Evolutionary conservation across 2,797 vertebrate species (phyloP), one percentile per base, ranked within the genome.

Genomic region (Cirrhinus mrigala): DNA sequence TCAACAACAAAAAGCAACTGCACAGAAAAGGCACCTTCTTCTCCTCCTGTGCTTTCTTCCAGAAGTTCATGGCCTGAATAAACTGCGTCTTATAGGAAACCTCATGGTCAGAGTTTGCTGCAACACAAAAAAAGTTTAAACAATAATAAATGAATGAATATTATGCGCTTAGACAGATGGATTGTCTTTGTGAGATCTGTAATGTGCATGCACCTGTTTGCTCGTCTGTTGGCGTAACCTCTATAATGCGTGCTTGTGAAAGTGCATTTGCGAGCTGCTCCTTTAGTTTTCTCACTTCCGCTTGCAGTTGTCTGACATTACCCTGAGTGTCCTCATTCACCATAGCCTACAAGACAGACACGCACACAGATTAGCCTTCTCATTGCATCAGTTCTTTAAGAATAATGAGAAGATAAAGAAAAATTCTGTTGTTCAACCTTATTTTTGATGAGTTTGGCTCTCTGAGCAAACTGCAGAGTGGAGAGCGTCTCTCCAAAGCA

Each of bases 371-470:
- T 11, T n/a, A 86, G 4, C 20, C n/a, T 37, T 22, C 18, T 14
- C 20, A 22, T 3, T 11, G n/a, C n/a, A 62, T 11, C 20, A 22
- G 22, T 37, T 24, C 29, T 24, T 78, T 7, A 48, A 60, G 6
- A 50, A 29, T 3, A 7, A 22, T 4, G 4, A 66, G 14, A 79
- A 24, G n/a, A 79, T 24, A 22, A 11, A 4, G 37, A 46, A 73
- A 4, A 0, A 46, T 5, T 48, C n/a, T 40, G 24, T 18, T 22
- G 22, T 18, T 64, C 9, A 40, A 98, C 98, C 97, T 98, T 99
- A 89, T 99, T 99, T 93, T 99, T 99, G 92, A 99, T 99, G 88
- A 99, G 56, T 85, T 99, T 99, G 64, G 98, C 98, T 92, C 98
- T 96, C 90, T 99, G 98, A 48, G 98, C 98, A 90, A 99, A 99